Evolutionary conservation across 2,113 vertebrate species (phyloP).

Genomic region (Larimichthys crocea): DNA sequence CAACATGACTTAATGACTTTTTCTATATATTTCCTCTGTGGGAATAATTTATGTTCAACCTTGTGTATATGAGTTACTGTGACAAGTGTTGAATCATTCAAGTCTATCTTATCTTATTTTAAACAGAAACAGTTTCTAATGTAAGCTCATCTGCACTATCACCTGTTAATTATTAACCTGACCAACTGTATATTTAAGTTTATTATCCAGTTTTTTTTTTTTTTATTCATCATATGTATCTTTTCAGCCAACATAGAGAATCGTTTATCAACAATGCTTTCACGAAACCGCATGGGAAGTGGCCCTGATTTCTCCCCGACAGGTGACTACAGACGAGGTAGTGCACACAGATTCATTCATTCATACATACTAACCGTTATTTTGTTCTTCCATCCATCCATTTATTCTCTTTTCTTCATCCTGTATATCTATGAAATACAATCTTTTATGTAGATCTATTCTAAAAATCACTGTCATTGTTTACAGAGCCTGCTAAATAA

Average conservation of each 20-base stretch:
- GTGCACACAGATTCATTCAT: conserved; percentile 10
- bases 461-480: background rate
- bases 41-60: too few relatives aligned
- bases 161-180: background rate
- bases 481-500: background rate
- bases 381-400: background rate
- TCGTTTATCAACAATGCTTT: conserved; percentile 72
- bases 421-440: background rate
- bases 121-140: background rate
- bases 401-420: background rate
- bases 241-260: conserved; percentile 75
- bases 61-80: too few relatives aligned
- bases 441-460: background rate
- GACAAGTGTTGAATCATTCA: too few relatives aligned
- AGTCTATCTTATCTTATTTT: background rate
- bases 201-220: background rate
- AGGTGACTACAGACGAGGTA: conserved; percentile 83
- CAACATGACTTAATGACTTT: too few relatives aligned
- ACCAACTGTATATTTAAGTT: background rate
- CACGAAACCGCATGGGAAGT: conserved; percentile 27
- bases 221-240: background rate
- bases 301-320: conserved; percentile 62
- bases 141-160: background rate
- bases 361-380: background rate
- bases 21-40: too few relatives aligned